A percentile compares a stretch with the other conserved stretches of the same genome.
Conservation (phyloP, 1,140 invertebrate genomes). For the Vanessa atalanta region DNA sequence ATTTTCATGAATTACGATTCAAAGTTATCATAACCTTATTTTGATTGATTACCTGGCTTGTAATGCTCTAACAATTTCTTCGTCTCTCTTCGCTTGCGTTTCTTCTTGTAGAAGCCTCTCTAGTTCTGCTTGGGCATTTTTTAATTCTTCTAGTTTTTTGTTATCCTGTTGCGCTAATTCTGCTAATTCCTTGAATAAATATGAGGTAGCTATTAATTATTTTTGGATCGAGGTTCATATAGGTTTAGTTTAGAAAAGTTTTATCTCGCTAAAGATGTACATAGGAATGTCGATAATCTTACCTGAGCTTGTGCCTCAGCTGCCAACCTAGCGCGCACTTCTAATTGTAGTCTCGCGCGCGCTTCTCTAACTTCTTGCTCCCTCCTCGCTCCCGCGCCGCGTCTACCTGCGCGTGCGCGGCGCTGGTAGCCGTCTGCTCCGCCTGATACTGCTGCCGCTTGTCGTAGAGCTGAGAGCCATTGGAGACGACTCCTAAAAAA, state of each 20-base stretch:
- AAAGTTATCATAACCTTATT: too few relatives aligned
- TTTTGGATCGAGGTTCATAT: too few relatives aligned
- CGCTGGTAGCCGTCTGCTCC: constrained; percentile 85
- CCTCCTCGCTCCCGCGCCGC: constrained; percentile 82
- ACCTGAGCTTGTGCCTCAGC: constrained; percentile 84
- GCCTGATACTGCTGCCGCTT: constrained; percentile 85
- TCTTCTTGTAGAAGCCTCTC: constrained; percentile 89
- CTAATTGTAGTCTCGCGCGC: constrained; percentile 82
- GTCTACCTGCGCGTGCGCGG: constrained; percentile 82
- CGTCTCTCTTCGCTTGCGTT: constrained; percentile 90
- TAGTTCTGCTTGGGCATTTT: constrained; percentile 84
- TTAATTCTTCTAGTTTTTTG: constrained; percentile 86
- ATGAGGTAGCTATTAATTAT: too few relatives aligned
- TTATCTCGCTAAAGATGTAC: too few relatives aligned
- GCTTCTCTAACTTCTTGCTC: constrained; percentile 81
- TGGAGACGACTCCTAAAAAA: constrained; percentile 83
- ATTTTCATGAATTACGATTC: too few relatives aligned
- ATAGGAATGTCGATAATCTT: neutral
- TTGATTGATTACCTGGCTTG: constrained; percentile 82
- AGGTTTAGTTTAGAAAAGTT: too few relatives aligned
- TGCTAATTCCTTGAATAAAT: constrained; percentile 80
- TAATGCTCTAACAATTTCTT: constrained; percentile 89
- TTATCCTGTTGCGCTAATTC: constrained; percentile 86
- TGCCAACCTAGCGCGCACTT: constrained; percentile 84
- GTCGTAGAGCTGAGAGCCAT: constrained; percentile 86